phyloP scores from a whole-genome alignment of 2,113 vertebrate species.

The Phylloscopus whistleri region DNA sequence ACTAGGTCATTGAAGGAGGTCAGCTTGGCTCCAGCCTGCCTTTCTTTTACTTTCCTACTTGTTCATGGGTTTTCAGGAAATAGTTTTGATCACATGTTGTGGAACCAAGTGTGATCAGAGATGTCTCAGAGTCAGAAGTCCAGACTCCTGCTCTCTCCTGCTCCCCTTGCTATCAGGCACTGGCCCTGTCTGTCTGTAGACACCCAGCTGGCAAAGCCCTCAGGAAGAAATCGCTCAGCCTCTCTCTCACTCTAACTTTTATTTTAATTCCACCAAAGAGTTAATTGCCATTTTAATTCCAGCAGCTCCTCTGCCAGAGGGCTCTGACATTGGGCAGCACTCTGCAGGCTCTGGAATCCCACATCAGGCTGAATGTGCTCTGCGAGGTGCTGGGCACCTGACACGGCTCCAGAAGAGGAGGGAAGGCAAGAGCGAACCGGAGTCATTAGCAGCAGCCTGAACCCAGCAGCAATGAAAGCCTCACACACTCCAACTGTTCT shows the following conservation, averaged over 20 bases:
- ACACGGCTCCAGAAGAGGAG: background rate
- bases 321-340: background rate
- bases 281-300: background rate
- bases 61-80: background rate
- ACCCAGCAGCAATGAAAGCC: background rate
- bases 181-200: accelerated
- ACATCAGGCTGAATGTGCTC: background rate
- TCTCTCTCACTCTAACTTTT: background rate
- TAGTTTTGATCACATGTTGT: background rate
- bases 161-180: background rate
- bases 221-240: accelerated
- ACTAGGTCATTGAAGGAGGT: background rate
- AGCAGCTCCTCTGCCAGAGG: background rate
- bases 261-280: background rate
- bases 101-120: background rate
- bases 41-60: background rate
- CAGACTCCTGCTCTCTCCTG: background rate
- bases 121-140: background rate
- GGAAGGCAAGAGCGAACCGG: background rate
- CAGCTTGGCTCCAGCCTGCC: background rate
- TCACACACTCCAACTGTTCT: background rate
- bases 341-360: accelerated
- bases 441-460: background rate
- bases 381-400: background rate
- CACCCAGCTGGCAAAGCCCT: background rate